Evolutionary conservation across 2,888 invertebrate genomes (phyloP).

Genomic region (Stomorhina lunata): DNA sequence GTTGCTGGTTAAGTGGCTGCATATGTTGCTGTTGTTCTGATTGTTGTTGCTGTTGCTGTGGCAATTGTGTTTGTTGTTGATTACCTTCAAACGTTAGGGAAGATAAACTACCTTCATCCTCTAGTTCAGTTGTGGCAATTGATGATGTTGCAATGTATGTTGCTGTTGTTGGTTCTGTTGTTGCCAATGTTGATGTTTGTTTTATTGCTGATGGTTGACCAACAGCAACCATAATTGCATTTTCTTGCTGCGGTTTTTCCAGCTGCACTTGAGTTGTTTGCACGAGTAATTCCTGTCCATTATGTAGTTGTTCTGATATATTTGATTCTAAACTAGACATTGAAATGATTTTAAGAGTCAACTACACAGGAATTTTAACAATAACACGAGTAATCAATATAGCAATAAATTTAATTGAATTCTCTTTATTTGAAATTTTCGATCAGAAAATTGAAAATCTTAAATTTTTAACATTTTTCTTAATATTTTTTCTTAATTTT

Average conservation of each 20-base stretch:
- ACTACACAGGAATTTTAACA: constrained; percentile 27
- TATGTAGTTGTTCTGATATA: constrained; percentile 39
- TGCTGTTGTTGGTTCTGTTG: constrained; percentile 8
- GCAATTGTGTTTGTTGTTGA: constrained; percentile 20
- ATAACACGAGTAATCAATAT: not conserved
- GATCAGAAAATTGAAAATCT: too few species aligned
- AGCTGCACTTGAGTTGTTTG: constrained; percentile 49
- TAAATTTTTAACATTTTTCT: not conserved
- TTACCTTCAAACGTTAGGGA: constrained; percentile 30
- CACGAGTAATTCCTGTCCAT: constrained; percentile 49
- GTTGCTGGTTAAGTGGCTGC: constrained; percentile 43
- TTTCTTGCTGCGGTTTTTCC: constrained; percentile 57
- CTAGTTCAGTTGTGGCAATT: constrained; percentile 13
- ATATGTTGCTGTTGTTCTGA: constrained; percentile 6
- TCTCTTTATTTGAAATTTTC: not conserved
- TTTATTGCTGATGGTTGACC: constrained; percentile 51
- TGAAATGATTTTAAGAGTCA: constrained; percentile 44
- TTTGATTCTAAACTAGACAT: constrained; percentile 58
- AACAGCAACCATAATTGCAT: constrained; percentile 65
- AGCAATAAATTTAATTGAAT: not conserved
- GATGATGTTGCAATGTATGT: constrained; percentile 10
- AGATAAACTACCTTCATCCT: constrained; percentile 30
- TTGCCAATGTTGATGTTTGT: constrained; percentile 39
- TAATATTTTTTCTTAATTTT: not conserved
- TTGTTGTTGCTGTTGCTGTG: constrained; percentile 27